Percentiles rank a stretch among this genome's conserved stretches.
phyloP scores from a whole-genome alignment of 2,113 vertebrate genomes.

The Syrrhaptes paradoxus region DNA sequence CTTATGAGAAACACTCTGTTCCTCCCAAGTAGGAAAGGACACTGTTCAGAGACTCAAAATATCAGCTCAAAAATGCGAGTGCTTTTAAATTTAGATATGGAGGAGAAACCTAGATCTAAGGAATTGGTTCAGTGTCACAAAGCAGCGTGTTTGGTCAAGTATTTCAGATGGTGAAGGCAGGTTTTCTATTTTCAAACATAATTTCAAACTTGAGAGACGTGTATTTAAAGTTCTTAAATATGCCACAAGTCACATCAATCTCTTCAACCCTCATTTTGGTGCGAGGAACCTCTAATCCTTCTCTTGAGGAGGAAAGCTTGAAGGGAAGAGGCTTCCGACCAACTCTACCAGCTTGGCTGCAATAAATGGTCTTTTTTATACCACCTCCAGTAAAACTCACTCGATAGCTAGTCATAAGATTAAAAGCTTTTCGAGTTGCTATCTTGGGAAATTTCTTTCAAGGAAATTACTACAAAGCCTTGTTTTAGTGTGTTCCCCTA shows the following conservation, averaged over 20 bases:
- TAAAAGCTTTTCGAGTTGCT: conserved; percentile 79
- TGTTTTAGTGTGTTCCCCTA: conserved; percentile 90
- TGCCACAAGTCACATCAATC: neutral
- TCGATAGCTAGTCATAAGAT: conserved; percentile 70
- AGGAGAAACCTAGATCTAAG: neutral
- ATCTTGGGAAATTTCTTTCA: conserved; percentile 86
- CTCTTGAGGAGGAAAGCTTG: neutral
- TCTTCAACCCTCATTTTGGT: neutral
- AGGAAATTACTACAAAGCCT: conserved; percentile 91
- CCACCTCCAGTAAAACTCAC: conserved; percentile 66
- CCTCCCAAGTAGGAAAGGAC: neutral
- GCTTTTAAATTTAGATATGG: neutral
- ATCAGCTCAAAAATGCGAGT: neutral
- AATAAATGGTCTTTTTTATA: conserved; percentile 69
- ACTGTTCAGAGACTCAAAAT: neutral
- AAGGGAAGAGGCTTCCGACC: conserved; percentile 28
- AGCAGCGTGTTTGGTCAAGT: neutral
- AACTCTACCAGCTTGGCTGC: conserved; percentile 45
- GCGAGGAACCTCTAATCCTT: neutral
- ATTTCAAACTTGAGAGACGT: neutral
- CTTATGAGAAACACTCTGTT: neutral
- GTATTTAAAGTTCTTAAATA: neutral
- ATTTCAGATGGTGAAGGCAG: neutral
- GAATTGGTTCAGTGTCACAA: accelerated
- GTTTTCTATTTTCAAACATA: neutral